phyloP scores from a whole-genome alignment of 1,140 invertebrate species.

The Micrasema minimum region DNA sequence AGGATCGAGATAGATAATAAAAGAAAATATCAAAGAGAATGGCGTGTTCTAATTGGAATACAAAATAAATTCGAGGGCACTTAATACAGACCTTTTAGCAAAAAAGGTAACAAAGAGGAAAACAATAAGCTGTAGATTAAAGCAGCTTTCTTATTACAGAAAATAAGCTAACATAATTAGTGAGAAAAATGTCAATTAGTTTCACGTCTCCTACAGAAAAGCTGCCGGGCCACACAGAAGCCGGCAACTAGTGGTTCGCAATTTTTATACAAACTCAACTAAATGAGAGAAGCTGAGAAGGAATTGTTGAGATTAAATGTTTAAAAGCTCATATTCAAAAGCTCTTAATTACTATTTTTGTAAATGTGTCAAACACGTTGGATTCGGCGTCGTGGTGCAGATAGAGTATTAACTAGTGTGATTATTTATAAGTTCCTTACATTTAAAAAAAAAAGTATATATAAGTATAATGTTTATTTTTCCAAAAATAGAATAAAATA shows the following conservation, averaged over 20 bases:
- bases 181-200: constrained; percentile 46
- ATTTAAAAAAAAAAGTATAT: too few species aligned
- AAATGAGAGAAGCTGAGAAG: neutral
- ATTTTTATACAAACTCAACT: constrained; percentile 11
- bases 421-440: too few species aligned
- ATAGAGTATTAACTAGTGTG: too few species aligned
- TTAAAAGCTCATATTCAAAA: too few species aligned
- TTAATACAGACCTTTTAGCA: constrained; percentile 12
- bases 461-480: too few species aligned
- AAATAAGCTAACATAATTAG: constrained; percentile 43
- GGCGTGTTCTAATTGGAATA: constrained; percentile 9
- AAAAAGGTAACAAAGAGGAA: constrained; percentile 29
- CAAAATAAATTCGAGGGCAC: constrained; percentile 26
- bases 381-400: too few species aligned
- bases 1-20: neutral
- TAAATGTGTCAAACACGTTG: too few species aligned
- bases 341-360: neutral
- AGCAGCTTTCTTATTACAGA: constrained; percentile 31
- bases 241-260: constrained; percentile 12
- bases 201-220: constrained; percentile 13
- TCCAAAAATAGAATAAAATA: too few species aligned
- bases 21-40: constrained; percentile 16
- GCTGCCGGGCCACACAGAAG: neutral
- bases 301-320: constrained; percentile 7
- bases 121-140: constrained; percentile 39